Evolutionary conservation across 2,888 invertebrate genomes (phyloP), one percentile per base, ranked within the genome.

Genomic region (Iphiclides podalirius): DNA sequence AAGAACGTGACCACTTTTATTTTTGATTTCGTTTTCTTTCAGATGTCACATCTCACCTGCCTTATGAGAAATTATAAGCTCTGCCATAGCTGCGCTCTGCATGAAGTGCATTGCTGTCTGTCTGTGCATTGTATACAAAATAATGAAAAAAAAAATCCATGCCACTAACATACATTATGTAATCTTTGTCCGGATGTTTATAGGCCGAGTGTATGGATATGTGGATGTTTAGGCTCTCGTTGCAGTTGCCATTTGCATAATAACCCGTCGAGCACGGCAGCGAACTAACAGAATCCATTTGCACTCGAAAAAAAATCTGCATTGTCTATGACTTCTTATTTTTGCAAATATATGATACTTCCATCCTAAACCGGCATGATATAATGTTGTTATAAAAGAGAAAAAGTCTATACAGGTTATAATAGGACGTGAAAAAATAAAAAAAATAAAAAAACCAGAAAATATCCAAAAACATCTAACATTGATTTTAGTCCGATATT

Each of bases 11-110:
- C 41, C 51, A 44, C 56, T 61, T 59, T 68, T 67, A 66, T 66
- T 67, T 81, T 77, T 75, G 67, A 67, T 79, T 80, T 80, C 71
- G 76, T 90, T 90, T 91, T 90, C 91, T 94, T 94, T 90, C 95
- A 96, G 96, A 96, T 91, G 95, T 96, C 89, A 95, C 93, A 90
- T 93, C 95, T 89, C 93, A 94, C 89, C 94, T 94, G 92, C 95
- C 95, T 90, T 96, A 96, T 90, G 96, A 96, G 92, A 95, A 95
- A 92, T 94, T 96, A 90, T 96, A 94, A 94, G 90, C 81, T 76
- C 84, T 77, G 81, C 86, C 86, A 85, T 85, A 80, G 79, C 79
- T 76, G 81, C 81, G 76, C 76, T 80, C 79, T 81, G 87, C 87
- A 88, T 88, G 87, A 76, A 72, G 75, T 72, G 80, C 78, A 79